phyloP scores from a whole-genome alignment of 2,888 invertebrate genomes.

The Synanthedon formicaeformis region DNA sequence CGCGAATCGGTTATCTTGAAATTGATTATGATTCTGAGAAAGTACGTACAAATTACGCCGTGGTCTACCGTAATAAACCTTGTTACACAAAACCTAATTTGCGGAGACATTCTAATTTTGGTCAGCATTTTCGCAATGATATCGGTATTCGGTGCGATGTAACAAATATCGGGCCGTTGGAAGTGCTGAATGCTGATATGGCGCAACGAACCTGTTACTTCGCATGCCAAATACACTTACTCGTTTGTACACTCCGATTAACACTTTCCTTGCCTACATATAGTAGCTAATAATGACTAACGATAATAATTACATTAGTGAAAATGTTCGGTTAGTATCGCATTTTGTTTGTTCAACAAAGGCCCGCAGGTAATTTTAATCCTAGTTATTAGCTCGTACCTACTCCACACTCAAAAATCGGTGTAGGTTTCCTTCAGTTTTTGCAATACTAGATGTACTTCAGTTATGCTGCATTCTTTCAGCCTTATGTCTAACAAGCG shows the following conservation, averaged over 20 bases:
- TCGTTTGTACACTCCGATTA: constrained; percentile 6
- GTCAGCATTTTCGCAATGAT: constrained; percentile 6
- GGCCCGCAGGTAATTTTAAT: too few relatives aligned
- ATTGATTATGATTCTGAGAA: neutral
- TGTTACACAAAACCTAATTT: constrained; percentile 3
- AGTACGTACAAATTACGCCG: neutral
- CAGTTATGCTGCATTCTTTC: too few relatives aligned
- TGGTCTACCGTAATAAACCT: neutral
- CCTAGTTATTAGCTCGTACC: too few relatives aligned
- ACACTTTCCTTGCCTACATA: constrained; percentile 2
- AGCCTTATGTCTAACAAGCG: too few relatives aligned
- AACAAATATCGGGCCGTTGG: neutral
- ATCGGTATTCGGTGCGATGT: constrained; percentile 1
- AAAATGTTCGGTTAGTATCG: too few relatives aligned
- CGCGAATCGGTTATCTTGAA: neutral
- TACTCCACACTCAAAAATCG: too few relatives aligned
- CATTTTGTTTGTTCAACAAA: too few relatives aligned
- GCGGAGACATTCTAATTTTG: constrained; percentile 8
- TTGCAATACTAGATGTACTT: too few relatives aligned
- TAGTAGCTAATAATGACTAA: too few relatives aligned
- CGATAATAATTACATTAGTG: too few relatives aligned
- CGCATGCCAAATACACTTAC: constrained; percentile 5
- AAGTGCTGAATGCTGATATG: constrained; percentile 1
- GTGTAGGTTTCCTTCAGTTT: too few relatives aligned
- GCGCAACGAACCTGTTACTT: constrained; percentile 2